Evolutionary conservation across 2,797 vertebrate genomes (phyloP), one percentile per base, ranked within the genome.

Genomic region (Champsocephalus esox): DNA sequence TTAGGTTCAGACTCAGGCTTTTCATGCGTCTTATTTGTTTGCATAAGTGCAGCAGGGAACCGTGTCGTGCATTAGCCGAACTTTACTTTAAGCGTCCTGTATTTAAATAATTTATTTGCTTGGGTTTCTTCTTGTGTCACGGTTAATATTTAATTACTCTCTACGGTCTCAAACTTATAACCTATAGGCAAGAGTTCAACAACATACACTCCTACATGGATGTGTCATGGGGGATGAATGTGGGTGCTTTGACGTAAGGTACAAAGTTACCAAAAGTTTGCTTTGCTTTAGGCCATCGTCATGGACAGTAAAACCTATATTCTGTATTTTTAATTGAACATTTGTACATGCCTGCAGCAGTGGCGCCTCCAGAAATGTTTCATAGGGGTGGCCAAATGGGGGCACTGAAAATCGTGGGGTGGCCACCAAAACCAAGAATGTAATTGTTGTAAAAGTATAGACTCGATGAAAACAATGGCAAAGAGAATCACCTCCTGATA

Each of bases 71-170:
- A 73, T 44, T 10, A 32, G 12, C 67, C 67, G 3, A 76, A 52
- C 10, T 74, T 66, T 55, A 28, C 41, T 38, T 3, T 55, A 66
- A 51, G 32, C 57, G 69, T 59, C 28, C 16, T 19, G 17, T 69
- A 19, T 87, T 80, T 92, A 49, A 82, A 88, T 90, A 82, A 90
- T 89, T 85, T 66, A 90, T 88, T 80, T 63, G 64, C 48, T 60
- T 54, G 24, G 51, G 83, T 81, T 79, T 77, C 62, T 71, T 83
- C 24, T 70, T 50, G n/a, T 78, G 66, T 81, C 54, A 70, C 12
- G 12, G 51, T 87, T 67, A 88, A 88, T 88, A 86, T 90, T 88
- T 86, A 72, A 88, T 66, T 50, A 4, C 9, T 74, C 82, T 65
- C 46, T 9, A 2, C 48, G 70, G 64, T 54, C 46, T 68, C 73